Evolutionary conservation across 2,888 invertebrate species (phyloP).

Genomic region (Ormyrus nitidulus): DNA sequence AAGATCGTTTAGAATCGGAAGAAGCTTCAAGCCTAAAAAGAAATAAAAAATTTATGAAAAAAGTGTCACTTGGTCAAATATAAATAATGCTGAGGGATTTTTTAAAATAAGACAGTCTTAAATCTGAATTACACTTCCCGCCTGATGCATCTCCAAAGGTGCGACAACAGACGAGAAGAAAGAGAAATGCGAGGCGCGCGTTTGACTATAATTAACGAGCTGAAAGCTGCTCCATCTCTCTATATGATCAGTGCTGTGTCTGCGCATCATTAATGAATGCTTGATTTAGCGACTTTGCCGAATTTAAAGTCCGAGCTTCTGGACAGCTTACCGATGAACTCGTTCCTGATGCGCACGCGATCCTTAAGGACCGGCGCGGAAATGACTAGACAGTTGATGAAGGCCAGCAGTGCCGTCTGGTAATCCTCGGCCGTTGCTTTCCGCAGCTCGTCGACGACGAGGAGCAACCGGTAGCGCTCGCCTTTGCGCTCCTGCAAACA

Average conservation of each 20-base stretch:
- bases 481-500: conserved; percentile 85
- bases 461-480: conserved; percentile 91
- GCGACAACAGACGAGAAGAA: not conserved
- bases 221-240: not conserved
- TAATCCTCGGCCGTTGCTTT: conserved; percentile 89
- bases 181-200: not conserved
- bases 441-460: conserved; percentile 92
- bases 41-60: conserved; percentile 34
- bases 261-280: not conserved
- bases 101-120: conserved; percentile 46
- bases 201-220: conserved; percentile 37
- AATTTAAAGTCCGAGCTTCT: not conserved
- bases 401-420: conserved; percentile 93
- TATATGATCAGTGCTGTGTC: not conserved
- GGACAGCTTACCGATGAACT: conserved; percentile 89
- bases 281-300: too few relatives aligned
- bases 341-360: conserved; percentile 91
- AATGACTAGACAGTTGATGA: conserved; percentile 96
- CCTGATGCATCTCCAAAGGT: conserved; percentile 7
- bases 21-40: conserved; percentile 89
- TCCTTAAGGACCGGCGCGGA: conserved; percentile 92
- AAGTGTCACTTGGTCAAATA: not conserved
- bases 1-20: conserved; percentile 89
- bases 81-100: too few relatives aligned
- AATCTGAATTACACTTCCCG: conserved; percentile 35